Base-by-base conservation (phyloP, 2,888 invertebrate species). In the Neocrepidodera transversa region DNA sequence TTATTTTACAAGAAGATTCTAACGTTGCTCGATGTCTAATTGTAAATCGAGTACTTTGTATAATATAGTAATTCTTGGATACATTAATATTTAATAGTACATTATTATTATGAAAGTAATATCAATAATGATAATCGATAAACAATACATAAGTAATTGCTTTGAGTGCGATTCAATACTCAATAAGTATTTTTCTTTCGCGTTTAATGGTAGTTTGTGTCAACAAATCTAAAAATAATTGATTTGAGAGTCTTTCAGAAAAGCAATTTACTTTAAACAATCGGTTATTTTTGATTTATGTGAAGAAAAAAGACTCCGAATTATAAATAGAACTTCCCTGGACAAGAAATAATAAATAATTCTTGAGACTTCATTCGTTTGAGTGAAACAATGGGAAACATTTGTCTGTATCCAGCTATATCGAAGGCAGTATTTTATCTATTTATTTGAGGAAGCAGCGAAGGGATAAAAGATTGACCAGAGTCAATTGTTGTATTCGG, bases 401-500 rank as follows among this genome's bases (percentile, higher is more conserved):
- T 61, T 61, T 64, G 50, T 56, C 61, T 58, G 55, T 62, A 61
- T 58, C 61, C 51, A 55, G 52, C 48, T 61, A 53, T 50, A 64
- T 56, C 43, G 64, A 49, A 58, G 52, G 59, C 64, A 64, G 59
- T 64, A 64, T 62, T 58, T 61, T 64, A 61, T 64, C 64, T 58
- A 64, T 64, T 64, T 61, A 64, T 64, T 61, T 62, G 48, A 48
- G 58, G 61, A 61, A 62, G 40, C 26, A 50, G 50, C 58, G 60
- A 36, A 58, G 51, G 63, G 63, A 60, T 64, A 66, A 68, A 68
- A 67, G 63, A 66, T 68, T 65, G 66, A 65, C 65, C 65, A 66
- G 57, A 61, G 65, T 59, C 63, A 53, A 62, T 49, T 61, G 65
- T 56, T 64, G 64, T 64, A 68, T 68, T 68, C 63, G 66, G 68